Conservation (phyloP, 2,888 invertebrate genomes). For the Eilema caniola region DNA sequence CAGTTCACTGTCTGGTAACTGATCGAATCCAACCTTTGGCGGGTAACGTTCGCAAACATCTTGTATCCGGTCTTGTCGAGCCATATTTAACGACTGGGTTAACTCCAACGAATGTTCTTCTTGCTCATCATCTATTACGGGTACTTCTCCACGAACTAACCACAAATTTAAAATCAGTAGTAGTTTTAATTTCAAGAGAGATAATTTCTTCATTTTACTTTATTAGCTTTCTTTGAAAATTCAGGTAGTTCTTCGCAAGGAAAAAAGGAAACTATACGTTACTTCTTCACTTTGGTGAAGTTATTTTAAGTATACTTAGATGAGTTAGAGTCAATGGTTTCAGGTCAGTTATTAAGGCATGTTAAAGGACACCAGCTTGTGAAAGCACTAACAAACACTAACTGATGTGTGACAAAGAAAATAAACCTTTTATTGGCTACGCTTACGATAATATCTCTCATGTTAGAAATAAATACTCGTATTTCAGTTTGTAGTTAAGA, state of each 20-base stretch:
- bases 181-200: conserved; percentile 58
- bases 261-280: neutral
- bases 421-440: neutral
- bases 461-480: neutral
- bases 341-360: neutral
- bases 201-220: conserved; percentile 67
- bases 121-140: conserved; percentile 58
- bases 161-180: conserved; percentile 66
- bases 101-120: conserved; percentile 81
- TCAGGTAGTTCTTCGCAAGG: conserved; percentile 48
- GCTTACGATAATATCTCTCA: neutral
- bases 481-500: neutral
- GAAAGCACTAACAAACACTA: neutral
- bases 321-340: neutral
- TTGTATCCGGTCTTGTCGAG: conserved; percentile 88
- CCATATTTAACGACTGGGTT: conserved; percentile 88
- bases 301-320: too few species aligned
- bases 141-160: conserved; percentile 65
- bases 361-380: neutral
- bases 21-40: conserved; percentile 72
- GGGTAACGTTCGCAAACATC: conserved; percentile 87
- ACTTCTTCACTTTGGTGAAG: too few species aligned
- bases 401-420: neutral
- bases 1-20: conserved; percentile 86
- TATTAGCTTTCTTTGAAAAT: conserved; percentile 73